phyloP scores from a whole-genome alignment of 2,797 vertebrate species.

The Arnoldichthys spilopterus region DNA sequence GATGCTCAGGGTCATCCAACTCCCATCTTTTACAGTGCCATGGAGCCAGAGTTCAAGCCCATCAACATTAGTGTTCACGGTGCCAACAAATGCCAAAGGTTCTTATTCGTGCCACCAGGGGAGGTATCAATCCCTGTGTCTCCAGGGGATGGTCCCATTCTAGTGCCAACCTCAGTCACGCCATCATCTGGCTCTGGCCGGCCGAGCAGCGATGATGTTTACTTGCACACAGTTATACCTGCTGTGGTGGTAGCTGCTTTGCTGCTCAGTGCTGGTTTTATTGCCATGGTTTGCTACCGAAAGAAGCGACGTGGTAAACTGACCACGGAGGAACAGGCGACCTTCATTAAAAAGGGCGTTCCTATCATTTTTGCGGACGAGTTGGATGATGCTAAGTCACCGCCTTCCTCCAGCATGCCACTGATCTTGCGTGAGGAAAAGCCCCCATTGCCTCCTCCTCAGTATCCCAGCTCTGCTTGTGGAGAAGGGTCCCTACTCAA shows the following conservation, averaged over 20 bases:
- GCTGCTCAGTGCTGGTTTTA: slow-evolving; percentile 89
- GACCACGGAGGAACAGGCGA: slow-evolving; percentile 95
- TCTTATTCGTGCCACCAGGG: slow-evolving; percentile 83
- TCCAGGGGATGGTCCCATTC: slow-evolving; percentile 47
- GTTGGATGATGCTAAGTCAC: slow-evolving; percentile 95
- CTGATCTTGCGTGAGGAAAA: slow-evolving; percentile 96
- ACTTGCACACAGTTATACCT: slow-evolving; percentile 94
- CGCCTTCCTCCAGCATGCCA: slow-evolving; percentile 93
- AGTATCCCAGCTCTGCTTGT: slow-evolving; percentile 90
- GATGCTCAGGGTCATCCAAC: slow-evolving; percentile 79
- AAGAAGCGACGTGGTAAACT: slow-evolving; percentile 95
- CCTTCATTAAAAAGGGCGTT: slow-evolving; percentile 97
- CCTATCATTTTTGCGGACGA: slow-evolving; percentile 96
- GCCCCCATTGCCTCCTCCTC: slow-evolving; percentile 91
- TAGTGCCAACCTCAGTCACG: slow-evolving; percentile 54
- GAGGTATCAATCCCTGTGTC: slow-evolving; percentile 69
- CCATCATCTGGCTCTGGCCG: slow-evolving; percentile 82
- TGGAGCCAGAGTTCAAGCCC: slow-evolving; percentile 91
- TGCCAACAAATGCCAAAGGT: slow-evolving; percentile 82
- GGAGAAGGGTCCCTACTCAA: slow-evolving; percentile 91
- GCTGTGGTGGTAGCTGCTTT: slow-evolving; percentile 94
- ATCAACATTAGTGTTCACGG: slow-evolving; percentile 81
- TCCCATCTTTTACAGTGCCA: slow-evolving; percentile 70
- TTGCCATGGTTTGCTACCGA: slow-evolving; percentile 96
- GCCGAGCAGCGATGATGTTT: slow-evolving; percentile 91